Evolutionary conservation across 2,888 invertebrate genomes (phyloP).

Genomic region (Tetranychus truncatus): DNA sequence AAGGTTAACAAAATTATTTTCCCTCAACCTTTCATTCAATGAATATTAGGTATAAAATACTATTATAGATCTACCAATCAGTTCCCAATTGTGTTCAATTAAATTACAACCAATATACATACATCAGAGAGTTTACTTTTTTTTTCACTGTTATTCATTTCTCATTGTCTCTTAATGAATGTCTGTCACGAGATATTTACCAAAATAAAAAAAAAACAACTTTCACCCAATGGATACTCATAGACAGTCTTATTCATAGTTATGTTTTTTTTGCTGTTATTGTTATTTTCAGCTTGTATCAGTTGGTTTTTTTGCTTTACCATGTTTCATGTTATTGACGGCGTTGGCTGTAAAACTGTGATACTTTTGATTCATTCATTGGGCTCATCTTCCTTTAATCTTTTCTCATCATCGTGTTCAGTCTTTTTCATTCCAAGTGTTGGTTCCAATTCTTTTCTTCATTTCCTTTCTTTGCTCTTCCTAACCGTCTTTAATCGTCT

Average conservation of each 20-base stretch:
- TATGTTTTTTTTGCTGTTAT: background rate
- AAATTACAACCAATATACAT: slow-evolving; percentile 1
- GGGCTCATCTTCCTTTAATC: background rate
- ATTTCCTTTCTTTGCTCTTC: background rate
- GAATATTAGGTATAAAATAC: background rate
- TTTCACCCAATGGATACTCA: background rate
- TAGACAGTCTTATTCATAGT: background rate
- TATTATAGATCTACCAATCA: background rate
- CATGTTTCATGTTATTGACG: no score
- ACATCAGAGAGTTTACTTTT: background rate
- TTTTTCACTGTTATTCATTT: background rate
- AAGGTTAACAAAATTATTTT: no score
- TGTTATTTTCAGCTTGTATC: no score
- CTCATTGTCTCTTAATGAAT: background rate
- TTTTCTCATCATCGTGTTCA: background rate
- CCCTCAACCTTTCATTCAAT: background rate
- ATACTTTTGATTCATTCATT: no score
- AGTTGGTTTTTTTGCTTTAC: no score
- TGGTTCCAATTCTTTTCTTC: background rate
- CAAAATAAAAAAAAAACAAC: background rate
- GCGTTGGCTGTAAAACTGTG: no score
- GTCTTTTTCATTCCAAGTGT: background rate
- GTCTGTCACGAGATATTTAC: background rate
- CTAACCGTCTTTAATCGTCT: background rate
- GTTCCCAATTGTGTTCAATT: background rate